Evolutionary conservation across 1,140 invertebrate species (phyloP), one percentile per base, ranked within the genome.

Genomic region (Bombus pyrosoma): DNA sequence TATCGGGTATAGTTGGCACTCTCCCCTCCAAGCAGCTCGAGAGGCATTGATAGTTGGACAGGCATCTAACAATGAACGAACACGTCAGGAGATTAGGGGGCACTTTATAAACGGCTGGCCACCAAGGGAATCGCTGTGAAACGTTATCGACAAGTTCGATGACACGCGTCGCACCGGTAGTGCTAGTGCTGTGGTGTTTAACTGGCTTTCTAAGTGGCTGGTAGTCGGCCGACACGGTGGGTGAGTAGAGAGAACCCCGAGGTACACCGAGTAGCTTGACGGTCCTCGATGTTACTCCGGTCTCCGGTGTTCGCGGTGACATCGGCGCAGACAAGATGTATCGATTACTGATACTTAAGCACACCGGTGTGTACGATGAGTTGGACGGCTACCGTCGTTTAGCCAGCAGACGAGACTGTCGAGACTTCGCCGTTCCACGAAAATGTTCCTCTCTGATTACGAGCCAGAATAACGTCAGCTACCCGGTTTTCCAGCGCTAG

Each of bases 341-440:
- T 85, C 83, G 83, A 85, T 85, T 85, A 80, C 83, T 85, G 83
- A 85, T 79, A 85, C 83, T 85, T 85, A 80, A 85, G 83, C 77
- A 80, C 68, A 80, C 41, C 68, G 73, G 22, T 62, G 41, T 37
- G 57, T 15, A 28, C 76, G 76, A 80, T 64, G 66, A 64, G 66
- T 43, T 32, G 76, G 32, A 15, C 28, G 43, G 28, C 18, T 41
- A 75, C 37, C 18, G 18, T 43, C 64, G 73, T 77, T 83, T 39
- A 22, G 6, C 41, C 5, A n/a, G 9, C 15, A 18, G 62, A 78
- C 76, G 34, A 37, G 41, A 25, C 47, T 25, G 32, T 3, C 32
- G 47, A n/a, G 47, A 57, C 47, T 41, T n/a, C 0, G 10, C 39
- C 39, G 62, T 78, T 22, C 2, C 62, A 6, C 62, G 41, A 47